A percentile compares a stretch with the other conserved stretches of the same genome.
Conservation (phyloP, 2,888 invertebrate species). For the Cheilosia vernalis region DNA sequence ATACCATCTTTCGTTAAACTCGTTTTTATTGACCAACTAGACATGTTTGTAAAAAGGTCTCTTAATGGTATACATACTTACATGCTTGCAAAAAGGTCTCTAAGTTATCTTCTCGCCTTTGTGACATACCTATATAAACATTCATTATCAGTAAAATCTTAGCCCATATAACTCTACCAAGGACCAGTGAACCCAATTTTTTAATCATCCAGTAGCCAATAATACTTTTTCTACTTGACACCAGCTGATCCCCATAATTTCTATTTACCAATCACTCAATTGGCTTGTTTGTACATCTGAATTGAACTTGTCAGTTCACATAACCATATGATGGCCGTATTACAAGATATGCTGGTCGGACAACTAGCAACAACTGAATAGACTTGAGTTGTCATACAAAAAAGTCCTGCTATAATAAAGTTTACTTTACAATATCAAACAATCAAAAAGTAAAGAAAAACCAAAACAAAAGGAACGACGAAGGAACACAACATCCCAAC, state of each 20-base stretch:
- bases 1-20: too few relatives aligned
- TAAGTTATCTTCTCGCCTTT: too few relatives aligned
- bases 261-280: constrained; percentile 72
- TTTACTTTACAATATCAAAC: constrained; percentile 71
- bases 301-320: constrained; percentile 61
- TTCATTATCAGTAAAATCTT: too few relatives aligned
- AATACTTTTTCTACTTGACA: not conserved
- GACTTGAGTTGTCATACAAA: constrained; percentile 12
- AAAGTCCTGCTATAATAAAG: constrained; percentile 17
- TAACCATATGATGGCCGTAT: constrained; percentile 19
- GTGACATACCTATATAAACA: too few relatives aligned
- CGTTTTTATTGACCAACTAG: too few relatives aligned
- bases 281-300: constrained; percentile 61
- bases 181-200: not conserved
- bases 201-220: not conserved
- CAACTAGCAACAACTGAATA: constrained; percentile 17
- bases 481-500: not conserved
- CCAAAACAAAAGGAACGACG: constrained; percentile 2
- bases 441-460: constrained; percentile 51
- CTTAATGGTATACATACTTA: too few relatives aligned
- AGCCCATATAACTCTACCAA: not conserved
- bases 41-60: too few relatives aligned
- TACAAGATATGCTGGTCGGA: constrained; percentile 23
- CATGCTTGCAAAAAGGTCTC: too few relatives aligned
- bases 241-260: constrained; percentile 37